Evolutionary conservation across 2,888 invertebrate genomes (phyloP).

Genomic region (Pachydiplax longipennis): DNA sequence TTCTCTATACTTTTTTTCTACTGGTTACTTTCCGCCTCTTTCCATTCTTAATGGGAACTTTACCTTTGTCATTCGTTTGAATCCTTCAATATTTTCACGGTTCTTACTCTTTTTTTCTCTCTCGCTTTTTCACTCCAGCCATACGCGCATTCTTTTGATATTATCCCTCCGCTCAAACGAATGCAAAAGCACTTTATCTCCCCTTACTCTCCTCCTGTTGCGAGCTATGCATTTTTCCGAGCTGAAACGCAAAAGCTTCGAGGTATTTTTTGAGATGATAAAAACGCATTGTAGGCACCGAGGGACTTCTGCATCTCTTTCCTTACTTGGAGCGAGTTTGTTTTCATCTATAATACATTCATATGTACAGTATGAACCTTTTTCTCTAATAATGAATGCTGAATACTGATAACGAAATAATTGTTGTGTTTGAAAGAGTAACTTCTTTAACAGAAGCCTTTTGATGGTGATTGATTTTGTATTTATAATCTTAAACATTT

Average conservation of each 20-base stretch:
- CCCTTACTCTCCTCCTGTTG: neutral
- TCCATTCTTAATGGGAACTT: neutral
- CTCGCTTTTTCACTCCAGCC: neutral
- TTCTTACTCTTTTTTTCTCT: neutral
- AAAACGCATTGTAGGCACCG: neutral
- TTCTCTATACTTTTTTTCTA: neutral
- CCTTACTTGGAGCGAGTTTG: neutral
- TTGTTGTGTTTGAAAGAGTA: too few relatives aligned
- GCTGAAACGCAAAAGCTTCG: neutral
- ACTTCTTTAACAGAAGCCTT: too few relatives aligned
- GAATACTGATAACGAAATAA: too few relatives aligned
- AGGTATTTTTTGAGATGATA: neutral
- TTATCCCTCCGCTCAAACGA: neutral
- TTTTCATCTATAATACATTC: neutral
- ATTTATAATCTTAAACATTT: too few relatives aligned
- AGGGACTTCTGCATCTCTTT: neutral
- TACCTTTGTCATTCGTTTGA: neutral
- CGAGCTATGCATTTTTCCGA: neutral
- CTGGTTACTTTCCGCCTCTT: neutral
- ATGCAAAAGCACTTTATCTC: neutral
- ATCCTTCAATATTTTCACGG: neutral
- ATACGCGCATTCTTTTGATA: neutral
- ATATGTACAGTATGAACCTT: too few relatives aligned
- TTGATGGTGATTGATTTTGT: too few relatives aligned
- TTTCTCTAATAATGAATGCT: too few relatives aligned